These are phyloP conservation scores for Hystrix cristata DNA, from an alignment of 2,113 vertebrate species.

Conservation along the genomic window DNA sequence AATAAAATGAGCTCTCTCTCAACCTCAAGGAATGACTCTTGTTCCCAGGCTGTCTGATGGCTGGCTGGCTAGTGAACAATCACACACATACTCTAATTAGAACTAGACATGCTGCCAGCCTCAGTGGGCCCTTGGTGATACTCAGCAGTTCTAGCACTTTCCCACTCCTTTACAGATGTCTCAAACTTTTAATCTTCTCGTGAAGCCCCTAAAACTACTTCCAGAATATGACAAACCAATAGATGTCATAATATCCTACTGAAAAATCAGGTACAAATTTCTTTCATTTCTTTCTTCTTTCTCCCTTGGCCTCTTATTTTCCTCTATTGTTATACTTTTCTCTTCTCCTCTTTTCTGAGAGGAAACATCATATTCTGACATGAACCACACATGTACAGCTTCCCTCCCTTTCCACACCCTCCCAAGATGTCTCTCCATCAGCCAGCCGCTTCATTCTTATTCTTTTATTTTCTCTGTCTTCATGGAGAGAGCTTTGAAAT, in stretches of 20 bases:
- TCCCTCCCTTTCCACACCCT: neutral
- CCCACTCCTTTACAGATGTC: neutral
- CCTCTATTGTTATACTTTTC: neutral
- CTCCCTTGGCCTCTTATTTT: neutral
- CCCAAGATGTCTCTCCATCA: neutral
- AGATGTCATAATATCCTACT: neutral
- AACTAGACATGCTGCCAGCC: neutral
- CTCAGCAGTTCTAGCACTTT: neutral
- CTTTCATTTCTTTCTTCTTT: constrained; percentile 15
- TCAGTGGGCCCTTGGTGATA: neutral
- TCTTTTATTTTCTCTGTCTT: neutral
- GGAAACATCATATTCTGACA: neutral
- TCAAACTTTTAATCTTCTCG: neutral
- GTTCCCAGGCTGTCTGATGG: neutral
- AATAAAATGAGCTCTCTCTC: neutral
- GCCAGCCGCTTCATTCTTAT: neutral
- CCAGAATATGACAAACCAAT: neutral
- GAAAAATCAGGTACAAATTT: neutral
- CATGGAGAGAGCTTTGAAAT: neutral
- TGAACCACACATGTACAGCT: neutral
- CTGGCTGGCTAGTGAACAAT: neutral
- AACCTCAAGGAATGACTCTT: neutral
- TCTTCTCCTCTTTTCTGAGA: neutral
- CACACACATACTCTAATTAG: neutral
- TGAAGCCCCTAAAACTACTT: neutral